phyloP scores from a whole-genome alignment of 1,140 invertebrate genomes.

The Kradibia gibbosae region DNA sequence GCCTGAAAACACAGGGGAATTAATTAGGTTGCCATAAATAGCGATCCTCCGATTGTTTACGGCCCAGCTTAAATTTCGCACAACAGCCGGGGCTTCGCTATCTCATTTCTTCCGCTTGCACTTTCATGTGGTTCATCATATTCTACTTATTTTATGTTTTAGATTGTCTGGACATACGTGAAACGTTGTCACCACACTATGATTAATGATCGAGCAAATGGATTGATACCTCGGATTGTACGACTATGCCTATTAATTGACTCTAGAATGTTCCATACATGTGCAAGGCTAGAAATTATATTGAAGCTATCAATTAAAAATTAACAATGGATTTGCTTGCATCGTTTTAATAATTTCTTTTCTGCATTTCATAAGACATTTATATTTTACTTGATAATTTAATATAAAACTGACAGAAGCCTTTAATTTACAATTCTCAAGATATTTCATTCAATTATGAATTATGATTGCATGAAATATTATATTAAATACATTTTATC shows the following conservation, averaged over 20 bases:
- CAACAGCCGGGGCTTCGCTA: slow-evolving; percentile 22
- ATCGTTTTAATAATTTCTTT: not conserved
- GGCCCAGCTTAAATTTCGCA: slow-evolving; percentile 49
- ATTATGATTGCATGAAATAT: too few relatives aligned
- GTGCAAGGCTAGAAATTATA: not conserved
- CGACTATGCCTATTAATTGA: not conserved
- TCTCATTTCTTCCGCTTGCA: slow-evolving; percentile 13
- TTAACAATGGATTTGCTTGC: not conserved
- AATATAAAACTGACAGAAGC: too few relatives aligned
- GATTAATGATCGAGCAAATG: not conserved
- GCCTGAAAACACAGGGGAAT: slow-evolving; percentile 62
- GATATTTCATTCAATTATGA: too few relatives aligned
- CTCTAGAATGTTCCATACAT: not conserved
- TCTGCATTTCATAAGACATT: not conserved
- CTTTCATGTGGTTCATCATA: slow-evolving; percentile 41
- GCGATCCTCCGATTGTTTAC: slow-evolving; percentile 56
- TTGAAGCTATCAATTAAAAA: not conserved
- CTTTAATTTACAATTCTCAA: too few relatives aligned
- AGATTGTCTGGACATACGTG: not conserved
- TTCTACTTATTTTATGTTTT: slow-evolving; percentile 3
- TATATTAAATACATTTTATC: too few relatives aligned
- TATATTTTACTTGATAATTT: too few relatives aligned
- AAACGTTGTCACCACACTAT: not conserved
- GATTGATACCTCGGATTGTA: not conserved
- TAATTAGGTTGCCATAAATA: slow-evolving; percentile 64